phyloP scores from a whole-genome alignment of 1,140 invertebrate genomes.

The Zaprionus lachaisei region DNA sequence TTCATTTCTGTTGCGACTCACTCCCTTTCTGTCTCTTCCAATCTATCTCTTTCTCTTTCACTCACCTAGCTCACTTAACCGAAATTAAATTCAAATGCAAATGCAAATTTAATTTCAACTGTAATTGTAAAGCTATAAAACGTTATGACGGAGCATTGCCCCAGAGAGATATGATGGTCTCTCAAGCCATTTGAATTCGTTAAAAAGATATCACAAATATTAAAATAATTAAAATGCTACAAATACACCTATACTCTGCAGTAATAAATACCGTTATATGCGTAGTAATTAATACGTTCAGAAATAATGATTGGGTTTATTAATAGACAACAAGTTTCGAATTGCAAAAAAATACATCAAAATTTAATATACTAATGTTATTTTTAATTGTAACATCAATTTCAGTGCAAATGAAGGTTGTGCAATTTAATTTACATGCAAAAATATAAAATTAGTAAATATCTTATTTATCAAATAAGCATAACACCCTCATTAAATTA shows the following conservation, averaged over 20 bases:
- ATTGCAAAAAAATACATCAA: not conserved
- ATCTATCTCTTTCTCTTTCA: not conserved
- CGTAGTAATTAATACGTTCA: not conserved
- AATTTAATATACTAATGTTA: not conserved
- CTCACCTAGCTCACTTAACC: not conserved
- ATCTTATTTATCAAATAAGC: too few relatives aligned
- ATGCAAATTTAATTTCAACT: slow-evolving; percentile 7
- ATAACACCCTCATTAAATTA: too few relatives aligned
- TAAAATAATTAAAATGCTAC: not conserved
- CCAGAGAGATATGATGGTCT: not conserved
- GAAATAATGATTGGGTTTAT: not conserved
- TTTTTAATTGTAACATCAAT: not conserved
- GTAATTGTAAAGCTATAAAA: slow-evolving; percentile 7
- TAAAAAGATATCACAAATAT: slow-evolving; percentile 1
- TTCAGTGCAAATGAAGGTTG: not conserved
- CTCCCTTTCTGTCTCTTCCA: not conserved
- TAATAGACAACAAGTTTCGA: not conserved
- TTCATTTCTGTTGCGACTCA: not conserved
- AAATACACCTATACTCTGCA: not conserved
- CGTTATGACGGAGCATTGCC: not conserved
- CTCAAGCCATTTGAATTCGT: not conserved
- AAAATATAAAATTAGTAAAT: too few relatives aligned
- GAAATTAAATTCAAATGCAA: slow-evolving; percentile 11
- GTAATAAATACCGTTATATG: not conserved
- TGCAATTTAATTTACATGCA: too few relatives aligned